These are phyloP conservation scores for Thalassarche chlororhynchos DNA, from an alignment of 2,113 vertebrate genomes.

Conservation along the genomic window DNA sequence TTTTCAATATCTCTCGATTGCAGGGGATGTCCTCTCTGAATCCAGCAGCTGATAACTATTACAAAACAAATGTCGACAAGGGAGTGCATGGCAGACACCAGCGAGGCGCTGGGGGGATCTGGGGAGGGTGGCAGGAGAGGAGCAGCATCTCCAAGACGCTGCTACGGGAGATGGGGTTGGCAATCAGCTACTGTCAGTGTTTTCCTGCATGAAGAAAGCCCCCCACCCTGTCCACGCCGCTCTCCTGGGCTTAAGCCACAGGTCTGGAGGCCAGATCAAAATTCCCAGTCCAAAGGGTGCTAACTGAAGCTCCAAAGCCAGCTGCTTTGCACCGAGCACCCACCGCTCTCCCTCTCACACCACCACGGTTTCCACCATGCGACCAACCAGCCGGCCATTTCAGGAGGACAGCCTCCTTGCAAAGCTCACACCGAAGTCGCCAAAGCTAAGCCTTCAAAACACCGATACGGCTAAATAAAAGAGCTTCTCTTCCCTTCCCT, in stretches of 20 bases:
- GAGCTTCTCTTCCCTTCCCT: neutral
- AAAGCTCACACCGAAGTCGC: accelerated
- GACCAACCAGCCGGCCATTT: accelerated
- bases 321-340: neutral
- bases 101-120: neutral
- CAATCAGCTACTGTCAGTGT: accelerated
- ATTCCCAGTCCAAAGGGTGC: neutral
- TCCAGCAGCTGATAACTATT: neutral
- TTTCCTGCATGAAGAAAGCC: neutral
- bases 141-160: neutral
- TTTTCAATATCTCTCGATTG: neutral
- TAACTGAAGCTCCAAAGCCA: neutral
- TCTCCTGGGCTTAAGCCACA: accelerated
- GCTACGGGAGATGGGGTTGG: accelerated
- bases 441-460: neutral
- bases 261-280: neutral
- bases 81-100: neutral
- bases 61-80: neutral
- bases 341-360: neutral
- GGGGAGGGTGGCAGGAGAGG: neutral
- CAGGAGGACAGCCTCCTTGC: neutral
- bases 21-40: neutral
- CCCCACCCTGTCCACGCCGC: no score
- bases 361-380: accelerated
- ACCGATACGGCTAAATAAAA: neutral